Base-by-base conservation (phyloP, 2,888 invertebrate species). In the Melikaiella ostensackeni region DNA sequence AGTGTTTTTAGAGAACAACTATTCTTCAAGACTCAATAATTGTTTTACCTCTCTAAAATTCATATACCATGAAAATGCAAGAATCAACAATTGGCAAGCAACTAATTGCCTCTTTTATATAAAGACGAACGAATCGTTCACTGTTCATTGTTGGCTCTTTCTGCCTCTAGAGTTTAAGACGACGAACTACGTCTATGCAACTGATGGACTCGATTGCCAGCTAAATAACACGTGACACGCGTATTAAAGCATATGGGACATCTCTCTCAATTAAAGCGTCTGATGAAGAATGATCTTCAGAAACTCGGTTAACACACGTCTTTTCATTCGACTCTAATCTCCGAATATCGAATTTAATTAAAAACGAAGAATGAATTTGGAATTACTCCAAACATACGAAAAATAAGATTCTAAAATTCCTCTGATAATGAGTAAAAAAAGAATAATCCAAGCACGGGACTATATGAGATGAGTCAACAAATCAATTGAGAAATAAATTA, bases 201-300 rank as follows among this genome's bases (percentile, higher is more conserved):
- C 70, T 70, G 70, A 70, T 70, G 50, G 70, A 70, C 46, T 50
- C 27, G 50, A 70, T 70, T 70, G 50, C 70, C 70, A 70, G 70
- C 70, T 50, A 70, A 50, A 70, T 46, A 70, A 50, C 70, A 70
- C 70, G 70, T 70, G 46, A 70, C 70, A 70, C 70, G 33, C 21
- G 70, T 50, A 70, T 70, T 70, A 70, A 70, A 70, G 50, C 70
- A 50, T 70, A 70, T 50, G 50, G 50, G 70, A n/a, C 70, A 70
- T 70, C 70, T 70, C 70, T 70, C 50, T 30, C 50, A 70, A 70
- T 70, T 70, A 70, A 30, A 50, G 13, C 19, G 30, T 70, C 50
- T 70, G 70, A 70, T 55, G 50, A 70, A 70, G 50, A 70, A 42
- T 24, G 21, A n/a, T 30, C 70, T 55, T 70, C 50, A 30, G 50